Evolutionary conservation across 2,888 invertebrate species (phyloP).

Genomic region (Heterodera filipjevi): DNA sequence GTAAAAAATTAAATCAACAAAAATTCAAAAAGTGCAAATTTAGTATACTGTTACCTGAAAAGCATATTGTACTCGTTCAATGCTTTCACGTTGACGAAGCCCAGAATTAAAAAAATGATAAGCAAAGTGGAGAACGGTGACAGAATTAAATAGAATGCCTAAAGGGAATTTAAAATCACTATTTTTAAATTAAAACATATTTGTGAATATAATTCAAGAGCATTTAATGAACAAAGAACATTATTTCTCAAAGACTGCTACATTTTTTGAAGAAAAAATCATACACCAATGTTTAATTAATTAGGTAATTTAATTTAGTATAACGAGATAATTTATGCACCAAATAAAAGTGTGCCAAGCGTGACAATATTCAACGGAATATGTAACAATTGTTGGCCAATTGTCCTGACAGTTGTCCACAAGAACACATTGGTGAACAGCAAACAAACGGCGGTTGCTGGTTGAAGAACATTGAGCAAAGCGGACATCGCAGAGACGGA

Average conservation of each 20-base stretch:
- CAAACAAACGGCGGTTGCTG: slow-evolving; percentile 16
- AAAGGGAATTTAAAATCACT: neutral
- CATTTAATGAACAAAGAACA: no score
- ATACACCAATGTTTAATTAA: no score
- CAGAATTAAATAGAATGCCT: slow-evolving; percentile 57
- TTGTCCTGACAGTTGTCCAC: slow-evolving; percentile 4
- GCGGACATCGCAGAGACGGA: slow-evolving; percentile 51
- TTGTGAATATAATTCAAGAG: no score
- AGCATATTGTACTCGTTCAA: slow-evolving; percentile 58
- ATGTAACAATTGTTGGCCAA: slow-evolving; percentile 10
- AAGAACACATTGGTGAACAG: slow-evolving; percentile 25
- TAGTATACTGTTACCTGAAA: slow-evolving; percentile 49
- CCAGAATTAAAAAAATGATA: slow-evolving; percentile 60
- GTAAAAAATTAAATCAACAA: no score
- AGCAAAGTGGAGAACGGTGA: slow-evolving; percentile 56
- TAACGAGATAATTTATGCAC: neutral
- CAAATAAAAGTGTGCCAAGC: slow-evolving; percentile 17
- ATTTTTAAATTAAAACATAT: no score
- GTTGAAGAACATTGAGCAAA: slow-evolving; percentile 18
- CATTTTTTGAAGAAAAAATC: no score
- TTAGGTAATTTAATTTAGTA: no score
- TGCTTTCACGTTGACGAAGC: slow-evolving; percentile 47
- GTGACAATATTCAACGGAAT: slow-evolving; percentile 24
- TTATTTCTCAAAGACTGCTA: no score
- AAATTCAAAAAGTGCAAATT: neutral